These are phyloP conservation scores for Trichoplusia ni DNA, from an alignment of 1,140 invertebrate genomes.

Conservation along the genomic window DNA sequence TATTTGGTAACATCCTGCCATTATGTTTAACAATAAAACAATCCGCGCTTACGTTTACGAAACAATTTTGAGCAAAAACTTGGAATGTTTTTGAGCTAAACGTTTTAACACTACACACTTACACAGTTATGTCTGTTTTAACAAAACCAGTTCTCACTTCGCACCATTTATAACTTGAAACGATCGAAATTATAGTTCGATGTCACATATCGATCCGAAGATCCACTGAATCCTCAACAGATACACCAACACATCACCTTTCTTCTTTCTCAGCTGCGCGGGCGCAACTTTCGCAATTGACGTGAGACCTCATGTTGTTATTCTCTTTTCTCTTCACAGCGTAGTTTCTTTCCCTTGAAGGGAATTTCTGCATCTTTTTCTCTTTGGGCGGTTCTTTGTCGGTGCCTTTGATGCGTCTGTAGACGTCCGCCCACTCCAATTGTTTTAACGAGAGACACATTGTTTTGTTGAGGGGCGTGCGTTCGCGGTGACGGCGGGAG, in stretches of 20 bases:
- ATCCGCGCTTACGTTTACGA: background rate
- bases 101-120: constrained; percentile 8
- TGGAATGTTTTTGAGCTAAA: constrained; percentile 23
- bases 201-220: constrained; percentile 1
- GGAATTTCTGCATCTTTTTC: constrained; percentile 85
- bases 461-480: constrained; percentile 8
- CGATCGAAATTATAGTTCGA: background rate
- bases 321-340: constrained; percentile 82
- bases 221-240: constrained; percentile 13
- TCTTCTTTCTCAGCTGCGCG: constrained; percentile 55
- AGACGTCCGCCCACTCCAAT: constrained; percentile 70
- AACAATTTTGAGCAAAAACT: constrained; percentile 19
- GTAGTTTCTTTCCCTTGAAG: constrained; percentile 85
- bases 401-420: constrained; percentile 50
- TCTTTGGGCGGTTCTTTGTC: constrained; percentile 68
- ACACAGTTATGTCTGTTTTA: too few species aligned
- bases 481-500: constrained; percentile 35
- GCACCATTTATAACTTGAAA: constrained; percentile 14
- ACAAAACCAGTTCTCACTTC: constrained; percentile 18
- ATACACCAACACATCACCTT: constrained; percentile 7
- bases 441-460: constrained; percentile 75
- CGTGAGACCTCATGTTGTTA: constrained; percentile 67
- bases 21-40: constrained; percentile 16
- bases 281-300: constrained; percentile 67
- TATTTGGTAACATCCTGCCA: constrained; percentile 10